Evolutionary conservation across 2,113 vertebrate species (phyloP), one percentile per base, ranked within the genome.

Genomic region (Corythornis madagascariensis): DNA sequence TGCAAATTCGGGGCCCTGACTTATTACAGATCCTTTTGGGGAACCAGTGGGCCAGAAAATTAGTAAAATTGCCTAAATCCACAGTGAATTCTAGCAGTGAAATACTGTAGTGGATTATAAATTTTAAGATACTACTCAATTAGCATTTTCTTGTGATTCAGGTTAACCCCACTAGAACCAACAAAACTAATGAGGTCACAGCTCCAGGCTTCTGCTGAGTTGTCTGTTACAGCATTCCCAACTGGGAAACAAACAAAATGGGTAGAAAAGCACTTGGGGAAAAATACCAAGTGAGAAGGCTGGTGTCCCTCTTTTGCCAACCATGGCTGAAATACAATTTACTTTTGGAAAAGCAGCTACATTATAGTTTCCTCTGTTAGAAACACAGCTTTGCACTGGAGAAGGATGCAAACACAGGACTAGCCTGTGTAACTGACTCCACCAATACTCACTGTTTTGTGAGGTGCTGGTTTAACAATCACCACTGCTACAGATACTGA

Each of bases 281-380:
- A 50, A 55, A 61, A 28, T 7, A 24, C 25, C 16, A 40, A 25
- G 18, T 48, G 24, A 84, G 38, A 61, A 31, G 21, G 28, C 22
- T 2, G 0, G 31, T 43, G 10, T 31, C 18, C 48, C 5, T 81
- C 25, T 43, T 26, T 26, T n/a, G 43, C 60, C n/a, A 60, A 72
- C 63, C 12, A 24, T 0, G 0, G 35, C 13, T 47, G 33, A 9
- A 50, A 21, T 24, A n/a, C 7, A 15, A 2, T n/a, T 59, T 69
- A 45, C n/a, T 80, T 45, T 25, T 71, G 55, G 22, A 31, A 24
- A 78, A 79, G 29, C 35, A 61, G 63, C 11, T 57, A 50, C 4
- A 6, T 57, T 79, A 13, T 52, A 63, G 29, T 35, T 26, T 89
- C 24, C 35, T 64, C 53, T 84, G 21, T 31, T 5, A 52, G 7